Percentiles rank a stretch among this genome's conserved stretches.
phyloP scores from a whole-genome alignment of 2,113 vertebrate species.

The Vicugna pacos region DNA sequence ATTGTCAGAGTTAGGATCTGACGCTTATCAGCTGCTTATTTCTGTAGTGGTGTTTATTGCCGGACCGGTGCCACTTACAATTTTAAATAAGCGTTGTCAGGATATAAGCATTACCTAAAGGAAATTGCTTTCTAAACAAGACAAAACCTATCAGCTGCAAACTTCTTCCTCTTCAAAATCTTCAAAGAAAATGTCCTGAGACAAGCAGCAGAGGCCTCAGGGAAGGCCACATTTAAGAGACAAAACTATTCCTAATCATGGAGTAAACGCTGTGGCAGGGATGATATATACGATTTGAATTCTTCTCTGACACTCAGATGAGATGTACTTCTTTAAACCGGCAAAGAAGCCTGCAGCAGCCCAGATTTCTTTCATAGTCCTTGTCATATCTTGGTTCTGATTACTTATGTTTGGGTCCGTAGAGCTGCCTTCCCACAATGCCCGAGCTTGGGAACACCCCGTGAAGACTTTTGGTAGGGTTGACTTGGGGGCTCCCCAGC shows the following conservation, averaged over 20 bases:
- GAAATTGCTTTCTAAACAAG: slow-evolving; percentile 47
- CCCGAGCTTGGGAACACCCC: background rate
- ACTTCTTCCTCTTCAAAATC: background rate
- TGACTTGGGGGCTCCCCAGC: background rate
- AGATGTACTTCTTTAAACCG: background rate
- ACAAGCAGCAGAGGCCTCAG: background rate
- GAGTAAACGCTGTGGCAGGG: background rate
- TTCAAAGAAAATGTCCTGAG: background rate
- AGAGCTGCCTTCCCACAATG: background rate
- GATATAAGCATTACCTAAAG: background rate
- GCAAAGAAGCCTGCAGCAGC: background rate
- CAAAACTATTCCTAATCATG: background rate
- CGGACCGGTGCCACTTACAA: background rate
- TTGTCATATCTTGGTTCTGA: background rate
- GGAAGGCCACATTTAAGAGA: background rate
- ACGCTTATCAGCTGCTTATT: slow-evolving; percentile 29
- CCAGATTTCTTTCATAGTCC: background rate
- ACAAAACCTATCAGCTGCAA: background rate
- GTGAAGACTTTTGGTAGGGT: background rate
- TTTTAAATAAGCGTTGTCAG: background rate
- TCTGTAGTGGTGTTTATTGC: slow-evolving; percentile 42
- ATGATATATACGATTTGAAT: background rate
- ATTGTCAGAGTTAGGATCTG: slow-evolving; percentile 42
- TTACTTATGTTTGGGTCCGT: background rate
- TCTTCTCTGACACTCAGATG: slow-evolving; percentile 4